Evolutionary conservation across 2,113 vertebrate genomes (phyloP).

Genomic region (Pelvicachromis taeniatus): DNA sequence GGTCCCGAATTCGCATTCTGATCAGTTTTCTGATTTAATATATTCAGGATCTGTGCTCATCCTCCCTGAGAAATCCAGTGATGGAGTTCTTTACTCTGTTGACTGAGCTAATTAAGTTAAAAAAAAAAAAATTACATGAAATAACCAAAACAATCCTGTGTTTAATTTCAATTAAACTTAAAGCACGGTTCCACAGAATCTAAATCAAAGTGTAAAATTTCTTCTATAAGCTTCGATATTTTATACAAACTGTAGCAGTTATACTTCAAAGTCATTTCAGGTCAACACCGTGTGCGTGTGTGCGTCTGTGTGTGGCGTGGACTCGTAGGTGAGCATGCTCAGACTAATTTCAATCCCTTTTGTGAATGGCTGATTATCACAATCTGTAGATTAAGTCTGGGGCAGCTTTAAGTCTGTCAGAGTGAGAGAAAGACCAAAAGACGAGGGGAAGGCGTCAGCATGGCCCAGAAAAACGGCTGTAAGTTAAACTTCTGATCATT

Average conservation of each 20-base stretch:
- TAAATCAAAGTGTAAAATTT: neutral
- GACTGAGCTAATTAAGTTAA: conserved; percentile 31
- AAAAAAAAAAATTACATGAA: neutral
- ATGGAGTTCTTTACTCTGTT: conserved; percentile 31
- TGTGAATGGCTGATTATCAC: conserved; percentile 58
- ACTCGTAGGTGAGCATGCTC: conserved; percentile 35
- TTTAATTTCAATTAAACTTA: conserved; percentile 26
- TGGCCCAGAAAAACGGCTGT: conserved; percentile 61
- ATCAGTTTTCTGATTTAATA: conserved; percentile 11
- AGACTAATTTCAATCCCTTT: conserved; percentile 43
- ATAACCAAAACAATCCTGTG: conserved; percentile 20
- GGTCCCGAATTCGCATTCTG: neutral
- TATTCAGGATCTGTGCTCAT: conserved; percentile 33
- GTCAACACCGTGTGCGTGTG: neutral
- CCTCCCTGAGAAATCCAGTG: conserved; percentile 30
- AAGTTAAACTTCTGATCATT: conserved; percentile 37
- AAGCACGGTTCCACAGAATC: neutral
- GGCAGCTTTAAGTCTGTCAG: conserved; percentile 16
- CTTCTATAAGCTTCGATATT: neutral
- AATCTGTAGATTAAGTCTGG: conserved; percentile 45
- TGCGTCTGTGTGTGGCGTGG: neutral
- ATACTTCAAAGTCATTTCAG: conserved; percentile 4
- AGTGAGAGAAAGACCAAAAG: neutral
- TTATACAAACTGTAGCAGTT: neutral
- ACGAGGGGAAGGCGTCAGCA: conserved; percentile 33